These are phyloP conservation scores for Acanthurus tractus DNA, from an alignment of 2,797 vertebrate species.

Conservation along the genomic window DNA sequence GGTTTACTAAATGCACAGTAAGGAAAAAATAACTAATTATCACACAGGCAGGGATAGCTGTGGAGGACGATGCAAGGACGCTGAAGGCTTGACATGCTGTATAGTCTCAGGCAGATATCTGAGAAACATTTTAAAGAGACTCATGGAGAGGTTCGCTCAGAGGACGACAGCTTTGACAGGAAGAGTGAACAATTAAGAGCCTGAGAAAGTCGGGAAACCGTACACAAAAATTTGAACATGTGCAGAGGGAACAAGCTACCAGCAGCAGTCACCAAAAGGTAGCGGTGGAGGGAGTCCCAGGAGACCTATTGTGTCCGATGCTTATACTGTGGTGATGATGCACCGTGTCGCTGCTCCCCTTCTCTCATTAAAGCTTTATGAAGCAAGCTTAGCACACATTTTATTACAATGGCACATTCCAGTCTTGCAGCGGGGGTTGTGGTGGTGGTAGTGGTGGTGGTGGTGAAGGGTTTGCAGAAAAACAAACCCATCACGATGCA, in stretches of 20 bases:
- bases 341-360: slow-evolving; percentile 63
- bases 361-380: slow-evolving; percentile 80
- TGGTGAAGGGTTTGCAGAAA: slow-evolving; percentile 41
- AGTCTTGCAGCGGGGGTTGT: slow-evolving; percentile 55
- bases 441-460: slow-evolving; percentile 6
- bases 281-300: slow-evolving; percentile 50
- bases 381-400: slow-evolving; percentile 74
- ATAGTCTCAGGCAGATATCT: slow-evolving; percentile 32
- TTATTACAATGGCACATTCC: slow-evolving; percentile 78
- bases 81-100: slow-evolving; percentile 13
- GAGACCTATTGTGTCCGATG: slow-evolving; percentile 67
- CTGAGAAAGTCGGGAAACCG: slow-evolving; percentile 8
- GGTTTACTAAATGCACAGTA: slow-evolving; percentile 21
- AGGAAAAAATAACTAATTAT: slow-evolving; percentile 29
- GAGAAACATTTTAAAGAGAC: slow-evolving; percentile 22
- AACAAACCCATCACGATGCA: slow-evolving; percentile 46
- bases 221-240: slow-evolving; percentile 26
- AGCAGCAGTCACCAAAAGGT: slow-evolving; percentile 29
- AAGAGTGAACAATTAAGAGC: slow-evolving; percentile 31
- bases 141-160: slow-evolving; percentile 22
- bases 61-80: slow-evolving; percentile 19
- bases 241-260: slow-evolving; percentile 27
- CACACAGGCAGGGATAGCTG: slow-evolving; percentile 2
- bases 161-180: slow-evolving; percentile 31
- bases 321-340: slow-evolving; percentile 75